Evolutionary conservation across 2,797 vertebrate genomes (phyloP).

Genomic region (Okamejei kenojei): DNA sequence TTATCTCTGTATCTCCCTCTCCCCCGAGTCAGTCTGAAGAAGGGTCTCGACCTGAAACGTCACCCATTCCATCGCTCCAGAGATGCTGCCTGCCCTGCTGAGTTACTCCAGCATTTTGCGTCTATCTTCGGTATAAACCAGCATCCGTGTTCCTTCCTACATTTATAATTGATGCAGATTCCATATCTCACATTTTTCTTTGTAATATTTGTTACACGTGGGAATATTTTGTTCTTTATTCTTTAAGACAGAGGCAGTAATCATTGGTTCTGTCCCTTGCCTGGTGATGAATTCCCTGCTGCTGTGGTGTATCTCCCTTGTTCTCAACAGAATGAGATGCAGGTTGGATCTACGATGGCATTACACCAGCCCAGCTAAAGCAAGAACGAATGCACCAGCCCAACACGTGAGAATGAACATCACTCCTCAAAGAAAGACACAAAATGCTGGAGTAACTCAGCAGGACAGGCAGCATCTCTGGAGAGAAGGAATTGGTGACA

Average conservation of each 20-base stretch:
- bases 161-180: not conserved
- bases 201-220: not conserved
- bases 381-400: no score
- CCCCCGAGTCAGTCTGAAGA: no score
- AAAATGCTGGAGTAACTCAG: no score
- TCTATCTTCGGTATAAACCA: no score
- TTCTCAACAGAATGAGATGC: not conserved
- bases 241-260: slow-evolving; percentile 11
- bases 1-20: no score
- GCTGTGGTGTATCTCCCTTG: not conserved
- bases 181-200: not conserved
- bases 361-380: not conserved
- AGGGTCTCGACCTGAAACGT: no score
- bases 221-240: not conserved
- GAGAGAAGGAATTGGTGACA: no score
- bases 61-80: no score
- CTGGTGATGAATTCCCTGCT: not conserved
- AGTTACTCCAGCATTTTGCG: no score
- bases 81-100: no score
- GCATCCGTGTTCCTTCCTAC: no score
- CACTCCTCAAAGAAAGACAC: not conserved
- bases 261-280: not conserved
- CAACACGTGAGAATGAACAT: not conserved
- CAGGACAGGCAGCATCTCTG: no score
- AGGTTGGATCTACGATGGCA: not conserved